Evolutionary conservation across 1,140 invertebrate genomes (phyloP).

Genomic region (Zaprionus capensis): DNA sequence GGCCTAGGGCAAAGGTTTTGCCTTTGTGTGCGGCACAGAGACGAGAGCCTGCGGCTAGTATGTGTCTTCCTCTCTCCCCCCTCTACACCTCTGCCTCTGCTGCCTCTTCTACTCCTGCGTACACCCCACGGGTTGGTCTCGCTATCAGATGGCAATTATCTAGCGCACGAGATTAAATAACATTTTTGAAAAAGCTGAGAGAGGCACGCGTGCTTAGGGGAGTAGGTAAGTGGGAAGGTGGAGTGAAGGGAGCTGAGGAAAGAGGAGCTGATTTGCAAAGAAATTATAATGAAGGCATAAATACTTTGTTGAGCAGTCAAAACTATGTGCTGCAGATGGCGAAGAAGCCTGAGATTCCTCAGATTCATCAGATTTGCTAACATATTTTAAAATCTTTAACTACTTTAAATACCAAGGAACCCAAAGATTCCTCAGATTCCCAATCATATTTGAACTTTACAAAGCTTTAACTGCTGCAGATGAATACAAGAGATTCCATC

Average conservation of each 20-base stretch:
- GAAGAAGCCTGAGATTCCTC: neutral
- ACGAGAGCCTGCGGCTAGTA: constrained; percentile 5
- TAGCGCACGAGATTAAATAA: constrained; percentile 33
- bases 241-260: neutral
- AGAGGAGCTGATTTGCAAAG: neutral
- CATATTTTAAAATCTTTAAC: too few relatives aligned
- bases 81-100: neutral
- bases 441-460: neutral
- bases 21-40: constrained; percentile 22
- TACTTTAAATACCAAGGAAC: too few relatives aligned
- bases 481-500: too few relatives aligned
- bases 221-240: neutral
- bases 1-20: constrained; percentile 52
- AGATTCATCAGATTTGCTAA: neutral
- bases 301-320: neutral
- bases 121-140: neutral
- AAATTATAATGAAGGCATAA: neutral
- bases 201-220: neutral
- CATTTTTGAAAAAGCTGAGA: neutral
- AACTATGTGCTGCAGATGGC: neutral
- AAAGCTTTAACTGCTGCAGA: too few relatives aligned
- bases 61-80: neutral
- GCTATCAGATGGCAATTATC: constrained; percentile 41
- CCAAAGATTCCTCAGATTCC: neutral
- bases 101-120: neutral